Base-by-base conservation (phyloP, 2,797 vertebrate species). In the Melanotaenia nigrans region DNA sequence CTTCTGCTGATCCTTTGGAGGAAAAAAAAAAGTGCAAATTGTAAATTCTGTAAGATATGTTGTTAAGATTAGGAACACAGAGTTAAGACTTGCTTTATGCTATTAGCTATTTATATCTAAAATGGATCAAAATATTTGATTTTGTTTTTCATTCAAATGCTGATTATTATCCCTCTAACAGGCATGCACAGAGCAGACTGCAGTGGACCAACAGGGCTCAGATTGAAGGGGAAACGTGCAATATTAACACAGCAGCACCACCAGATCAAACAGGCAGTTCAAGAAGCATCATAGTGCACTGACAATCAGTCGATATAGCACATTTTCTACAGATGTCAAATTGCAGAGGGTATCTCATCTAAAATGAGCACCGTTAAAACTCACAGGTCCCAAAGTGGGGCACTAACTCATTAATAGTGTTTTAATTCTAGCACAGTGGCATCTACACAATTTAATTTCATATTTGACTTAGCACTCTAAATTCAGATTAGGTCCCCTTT, bases 11-110 rank as follows among this genome's bases (percentile, higher is more conserved):
- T 12, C 78, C 85, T 78, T 86, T 61, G 78, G 87, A 79, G 78
- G 76, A 74, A 67, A 77, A 74, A 74, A 73, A 71, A 81, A 22
- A 47, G 72, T 88, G 89, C 82, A 86, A 91, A 90, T 36, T 96
- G 95, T 96, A 96, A 95, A 96, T 95, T 93, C 78, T 96, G 94
- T 96, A 95, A 91, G 92, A 93, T 73, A 95, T 89, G 92, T 92
- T 90, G 90, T 91, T 81, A 85, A 86, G 92, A 79, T 91, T 88
- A 91, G 93, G 85, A 92, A 88, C 92, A 87, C 90, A 90, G 81
- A 94, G 93, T 75, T 68, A 85, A 91, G 92, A 94, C 90, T 89
- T 95, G 92, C 94, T 95, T 95, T 94, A 94, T 93, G 93, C 92
- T 94, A 92, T 95, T 93, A 4, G 30, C 73, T 59, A 90, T 94